phyloP scores from a whole-genome alignment of 1,140 invertebrate genomes.

The Drosophila tristis region DNA sequence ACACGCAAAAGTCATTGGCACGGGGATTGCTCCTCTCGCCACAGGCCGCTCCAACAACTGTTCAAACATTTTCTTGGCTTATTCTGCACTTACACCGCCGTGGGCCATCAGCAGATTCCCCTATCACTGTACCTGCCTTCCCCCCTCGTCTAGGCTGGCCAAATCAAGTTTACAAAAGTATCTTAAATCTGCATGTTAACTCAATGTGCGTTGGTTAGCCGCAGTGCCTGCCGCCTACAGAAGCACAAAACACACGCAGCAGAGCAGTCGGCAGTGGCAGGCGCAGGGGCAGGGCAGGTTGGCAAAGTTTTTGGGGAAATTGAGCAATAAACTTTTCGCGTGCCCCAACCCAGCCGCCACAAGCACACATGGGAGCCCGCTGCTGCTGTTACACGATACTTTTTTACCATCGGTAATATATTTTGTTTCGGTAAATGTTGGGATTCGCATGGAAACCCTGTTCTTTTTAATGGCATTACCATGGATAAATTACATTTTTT shows the following conservation, averaged over 20 bases:
- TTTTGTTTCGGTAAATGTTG: no score
- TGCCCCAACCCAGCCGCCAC: conserved; percentile 24
- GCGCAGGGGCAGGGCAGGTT: conserved; percentile 32
- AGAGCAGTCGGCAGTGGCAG: background rate
- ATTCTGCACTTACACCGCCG: conserved; percentile 56
- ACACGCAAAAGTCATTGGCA: conserved; percentile 66
- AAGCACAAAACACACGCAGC: no score
- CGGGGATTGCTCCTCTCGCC: background rate
- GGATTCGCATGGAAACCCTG: no score
- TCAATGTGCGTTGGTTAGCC: conserved; percentile 65
- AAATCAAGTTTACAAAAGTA: conserved; percentile 73
- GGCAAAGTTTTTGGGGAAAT: conserved; percentile 74
- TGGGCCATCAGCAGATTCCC: conserved; percentile 35
- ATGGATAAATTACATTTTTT: no score
- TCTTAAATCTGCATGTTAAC: conserved; percentile 78
- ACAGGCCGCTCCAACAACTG: conserved; percentile 29
- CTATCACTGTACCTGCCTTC: background rate
- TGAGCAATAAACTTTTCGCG: conserved; percentile 77
- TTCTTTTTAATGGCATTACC: no score
- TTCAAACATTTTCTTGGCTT: conserved; percentile 73
- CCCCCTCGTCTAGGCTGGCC: conserved; percentile 17
- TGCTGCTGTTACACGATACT: background rate
- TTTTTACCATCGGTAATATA: no score
- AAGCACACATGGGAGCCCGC: conserved; percentile 5
- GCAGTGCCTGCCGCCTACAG: conserved; percentile 19